Evolutionary conservation across 2,113 vertebrate species (phyloP), one percentile per base, ranked within the genome.

Genomic region (Symphodus melops): DNA sequence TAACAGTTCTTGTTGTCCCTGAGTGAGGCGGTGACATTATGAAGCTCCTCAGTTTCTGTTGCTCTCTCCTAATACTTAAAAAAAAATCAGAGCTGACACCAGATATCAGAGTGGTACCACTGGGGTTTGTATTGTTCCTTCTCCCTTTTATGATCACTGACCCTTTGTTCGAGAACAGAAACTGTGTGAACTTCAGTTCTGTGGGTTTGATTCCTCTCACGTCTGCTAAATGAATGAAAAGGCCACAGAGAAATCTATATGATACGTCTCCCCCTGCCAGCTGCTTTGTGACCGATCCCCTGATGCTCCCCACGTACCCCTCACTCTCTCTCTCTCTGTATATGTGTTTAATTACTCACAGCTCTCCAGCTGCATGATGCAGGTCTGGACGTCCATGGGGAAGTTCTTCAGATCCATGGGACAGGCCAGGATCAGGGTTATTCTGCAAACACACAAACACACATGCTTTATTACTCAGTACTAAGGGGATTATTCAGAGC

Each of bases 371-470:
- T 99, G 98, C 98, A 99, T 99, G 88, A 99, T 99, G 82, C 98
- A 99, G 0, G 98, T 99, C 95, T 99, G 98, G 17, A 99, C 98
- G 0, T 99, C 98, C 98, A 99, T 99, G 5, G 98, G 98, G 88
- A 99, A 99, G 85, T 99, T 99, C 95, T 99, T 99, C 93, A 99
- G 93, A 88, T 99, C 98, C 98, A 99, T 99, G 61, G 98, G 98
- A 87, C 98, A 99, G 85, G 98, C 97, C 91, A 99, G 92, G 2
- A 97, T 89, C 93, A 99, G 91, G 0, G 98, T 99, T 93, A 99
- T 97, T 91, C 98, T 99, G 94, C 54, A 81, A 71, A 84, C 72
- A 68, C 66, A 77, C 68, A 81, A 11, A 58, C 11, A 81, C 25
- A 56, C 42, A 65, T 21, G 61, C 53, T 52, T 16, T 16, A 49